Conservation (phyloP, 64 coral and sea anemone species). For the Montipora foliosa region DNA sequence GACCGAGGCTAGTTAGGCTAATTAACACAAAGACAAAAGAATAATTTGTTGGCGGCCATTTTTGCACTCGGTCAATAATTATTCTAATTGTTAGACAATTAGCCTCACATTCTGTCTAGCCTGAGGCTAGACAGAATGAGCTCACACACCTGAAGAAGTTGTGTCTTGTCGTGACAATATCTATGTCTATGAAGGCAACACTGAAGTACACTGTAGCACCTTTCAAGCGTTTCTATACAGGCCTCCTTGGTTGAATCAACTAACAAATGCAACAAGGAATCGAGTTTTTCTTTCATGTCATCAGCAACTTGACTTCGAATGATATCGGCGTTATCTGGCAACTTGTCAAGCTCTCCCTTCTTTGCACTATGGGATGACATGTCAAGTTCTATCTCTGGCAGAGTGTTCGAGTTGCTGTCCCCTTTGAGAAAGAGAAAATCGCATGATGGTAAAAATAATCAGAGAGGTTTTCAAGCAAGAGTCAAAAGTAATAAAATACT, state of each 20-base stretch:
- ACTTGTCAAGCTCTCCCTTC: background rate
- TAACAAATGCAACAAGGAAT: slow-evolving; percentile 59
- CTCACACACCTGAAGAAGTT: slow-evolving; percentile 76
- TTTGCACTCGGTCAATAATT: too few relatives aligned
- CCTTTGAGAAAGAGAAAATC: background rate
- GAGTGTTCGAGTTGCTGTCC: background rate
- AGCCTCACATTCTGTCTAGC: background rate
- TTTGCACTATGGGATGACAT: background rate
- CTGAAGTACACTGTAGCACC: slow-evolving; percentile 79
- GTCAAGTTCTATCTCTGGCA: too few relatives aligned
- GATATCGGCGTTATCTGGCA: background rate
- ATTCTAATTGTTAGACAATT: too few relatives aligned
- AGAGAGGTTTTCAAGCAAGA: too few relatives aligned
- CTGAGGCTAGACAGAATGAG: background rate
- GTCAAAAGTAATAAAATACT: too few relatives aligned
- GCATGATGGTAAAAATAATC: too few relatives aligned
- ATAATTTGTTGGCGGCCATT: too few relatives aligned
- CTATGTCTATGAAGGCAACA: slow-evolving; percentile 79
- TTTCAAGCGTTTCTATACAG: slow-evolving; percentile 74
- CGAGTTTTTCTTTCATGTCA: slow-evolving; percentile 44
- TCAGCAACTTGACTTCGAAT: background rate
- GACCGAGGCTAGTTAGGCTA: too few relatives aligned
- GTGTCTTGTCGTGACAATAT: slow-evolving; percentile 63
- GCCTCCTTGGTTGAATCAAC: slow-evolving; percentile 66
- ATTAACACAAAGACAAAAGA: too few relatives aligned